A percentile compares a stretch with the other conserved stretches of the same genome.
Evolutionary conservation across 2,113 vertebrate species (phyloP).

Genomic region (Zapus hudsonius): DNA sequence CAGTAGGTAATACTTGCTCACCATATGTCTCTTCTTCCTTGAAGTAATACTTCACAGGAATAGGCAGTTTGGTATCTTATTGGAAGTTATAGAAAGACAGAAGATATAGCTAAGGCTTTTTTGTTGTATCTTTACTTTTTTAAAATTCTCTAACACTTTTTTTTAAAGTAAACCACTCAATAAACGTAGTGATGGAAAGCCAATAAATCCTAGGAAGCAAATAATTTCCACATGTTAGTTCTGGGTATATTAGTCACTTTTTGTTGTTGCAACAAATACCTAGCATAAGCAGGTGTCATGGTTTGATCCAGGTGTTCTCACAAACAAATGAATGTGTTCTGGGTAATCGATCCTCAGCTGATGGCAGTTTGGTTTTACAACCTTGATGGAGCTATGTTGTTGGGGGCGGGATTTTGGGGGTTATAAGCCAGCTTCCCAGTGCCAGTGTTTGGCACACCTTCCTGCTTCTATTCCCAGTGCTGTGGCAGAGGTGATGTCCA

Average conservation of each 20-base stretch:
- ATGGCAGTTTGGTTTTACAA: too few species aligned
- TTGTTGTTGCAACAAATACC: too few species aligned
- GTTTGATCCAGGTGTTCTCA: too few species aligned
- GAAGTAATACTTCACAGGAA: not conserved
- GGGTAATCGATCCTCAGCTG: too few species aligned
- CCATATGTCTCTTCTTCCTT: not conserved
- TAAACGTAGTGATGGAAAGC: not conserved
- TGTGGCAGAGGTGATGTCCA: too few species aligned
- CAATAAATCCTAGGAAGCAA: not conserved
- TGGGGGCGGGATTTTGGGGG: too few species aligned
- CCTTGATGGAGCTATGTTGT: too few species aligned
- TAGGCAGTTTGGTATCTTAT: not conserved
- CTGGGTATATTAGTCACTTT: not conserved
- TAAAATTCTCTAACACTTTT: not conserved
- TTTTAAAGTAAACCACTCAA: not conserved
- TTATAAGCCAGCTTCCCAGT: too few species aligned
- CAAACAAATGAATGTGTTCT: too few species aligned
- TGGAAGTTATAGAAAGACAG: not conserved
- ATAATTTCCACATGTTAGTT: not conserved
- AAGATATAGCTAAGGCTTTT: not conserved
- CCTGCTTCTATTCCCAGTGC: too few species aligned
- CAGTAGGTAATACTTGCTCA: not conserved
- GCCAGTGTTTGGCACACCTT: too few species aligned
- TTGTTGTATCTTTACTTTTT: not conserved
- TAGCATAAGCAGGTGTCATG: too few species aligned